Evolutionary conservation across 2,113 vertebrate species (phyloP).

Genomic region (Microcebus murinus): DNA sequence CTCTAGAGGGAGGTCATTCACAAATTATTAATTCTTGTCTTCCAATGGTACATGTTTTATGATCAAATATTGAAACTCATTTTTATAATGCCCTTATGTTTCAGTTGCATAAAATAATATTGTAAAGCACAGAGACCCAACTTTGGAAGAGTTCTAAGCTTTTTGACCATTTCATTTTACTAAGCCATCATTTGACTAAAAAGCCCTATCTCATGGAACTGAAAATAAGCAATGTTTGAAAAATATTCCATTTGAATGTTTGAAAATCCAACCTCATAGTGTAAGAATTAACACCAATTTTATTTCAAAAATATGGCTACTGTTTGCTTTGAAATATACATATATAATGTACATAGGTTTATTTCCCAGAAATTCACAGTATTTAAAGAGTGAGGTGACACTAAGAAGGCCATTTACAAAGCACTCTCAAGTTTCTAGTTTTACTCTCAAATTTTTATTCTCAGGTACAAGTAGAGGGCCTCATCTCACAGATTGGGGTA

Average conservation of each 20-base stretch:
- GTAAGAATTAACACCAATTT: neutral
- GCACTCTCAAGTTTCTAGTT: neutral
- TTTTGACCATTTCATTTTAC: neutral
- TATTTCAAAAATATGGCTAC: neutral
- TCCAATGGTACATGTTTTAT: neutral
- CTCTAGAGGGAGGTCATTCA: neutral
- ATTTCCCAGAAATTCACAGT: neutral
- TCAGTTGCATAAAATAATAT: neutral
- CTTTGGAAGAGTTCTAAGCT: neutral
- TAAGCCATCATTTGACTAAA: neutral
- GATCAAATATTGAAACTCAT: neutral
- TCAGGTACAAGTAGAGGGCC: neutral
- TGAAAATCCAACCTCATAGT: neutral
- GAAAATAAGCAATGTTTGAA: neutral
- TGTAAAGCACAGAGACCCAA: neutral
- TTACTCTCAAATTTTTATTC: neutral
- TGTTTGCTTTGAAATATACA: neutral
- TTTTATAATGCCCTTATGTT: neutral
- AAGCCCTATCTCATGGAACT: neutral
- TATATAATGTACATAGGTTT: neutral
- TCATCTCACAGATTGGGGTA: neutral
- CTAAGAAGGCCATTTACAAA: neutral
- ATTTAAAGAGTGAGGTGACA: neutral
- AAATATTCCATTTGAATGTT: neutral
- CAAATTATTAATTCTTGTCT: constrained; percentile 1